phyloP scores from a whole-genome alignment of 2,797 vertebrate species.

The Babyrousa celebensis region DNA sequence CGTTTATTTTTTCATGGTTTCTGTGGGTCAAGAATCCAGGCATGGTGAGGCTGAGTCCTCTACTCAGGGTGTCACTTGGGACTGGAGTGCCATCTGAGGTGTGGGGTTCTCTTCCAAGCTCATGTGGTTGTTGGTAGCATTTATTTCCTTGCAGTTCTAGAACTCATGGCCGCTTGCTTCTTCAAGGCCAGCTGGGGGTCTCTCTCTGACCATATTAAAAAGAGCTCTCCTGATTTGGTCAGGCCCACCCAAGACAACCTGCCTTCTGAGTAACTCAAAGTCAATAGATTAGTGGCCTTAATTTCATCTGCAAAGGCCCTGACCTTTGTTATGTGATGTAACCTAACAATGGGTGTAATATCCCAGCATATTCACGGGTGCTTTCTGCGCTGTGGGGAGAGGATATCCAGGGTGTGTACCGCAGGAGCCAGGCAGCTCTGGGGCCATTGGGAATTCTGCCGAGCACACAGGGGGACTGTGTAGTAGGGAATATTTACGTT shows the following conservation, averaged over 20 bases:
- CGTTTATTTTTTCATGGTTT: not conserved
- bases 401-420: rapidly evolving
- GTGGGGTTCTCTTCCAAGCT: not conserved
- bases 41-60: not conserved
- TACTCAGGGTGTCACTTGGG: not conserved
- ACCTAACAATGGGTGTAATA: not conserved
- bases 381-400: not conserved
- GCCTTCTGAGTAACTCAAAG: not conserved
- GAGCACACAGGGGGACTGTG: not conserved
- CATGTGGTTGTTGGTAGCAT: not conserved
- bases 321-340: not conserved
- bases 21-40: not conserved
- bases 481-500: not conserved
- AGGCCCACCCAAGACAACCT: not conserved
- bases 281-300: not conserved
- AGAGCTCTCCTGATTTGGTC: not conserved
- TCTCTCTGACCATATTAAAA: not conserved
- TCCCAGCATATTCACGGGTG: not conserved
- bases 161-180: not conserved
- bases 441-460: not conserved
- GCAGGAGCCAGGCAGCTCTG: not conserved
- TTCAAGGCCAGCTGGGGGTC: not conserved
- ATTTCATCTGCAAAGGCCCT: not conserved
- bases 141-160: not conserved
- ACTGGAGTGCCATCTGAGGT: not conserved